Evolutionary conservation across 2,888 invertebrate species (phyloP), one percentile per base, ranked within the genome.

Genomic region (Lasioglossum oenotherae): DNA sequence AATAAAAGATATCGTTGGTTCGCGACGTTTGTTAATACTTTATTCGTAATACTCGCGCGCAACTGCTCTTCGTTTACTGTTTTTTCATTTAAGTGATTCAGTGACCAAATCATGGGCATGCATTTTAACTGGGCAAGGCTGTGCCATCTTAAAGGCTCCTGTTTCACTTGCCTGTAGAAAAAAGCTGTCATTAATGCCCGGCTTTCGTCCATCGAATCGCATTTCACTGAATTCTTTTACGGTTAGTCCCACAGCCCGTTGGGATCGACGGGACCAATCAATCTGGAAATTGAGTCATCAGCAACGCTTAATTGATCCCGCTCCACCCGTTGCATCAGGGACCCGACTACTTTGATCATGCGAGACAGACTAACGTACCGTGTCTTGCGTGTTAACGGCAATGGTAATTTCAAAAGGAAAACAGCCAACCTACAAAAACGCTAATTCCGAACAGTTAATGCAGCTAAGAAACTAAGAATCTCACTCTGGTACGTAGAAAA

Each of bases 271-370:
- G 69, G 73, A 73, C 84, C 79, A 79, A 86, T 80, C 82, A 71
- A 46, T 71, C 46, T 67, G 69, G 82, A 82, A 86, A 86, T 86
- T 77, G 72, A 86, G 85, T 80, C 82, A 82, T 86, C 80, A 82
- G 74, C 74, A 67, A 85, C 82, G 76, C 79, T 86, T 86, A 86
- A 85, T 86, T 79, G 71, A 84, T 72, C 69, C 78, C 44, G 78
- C 73, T 78, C 67, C 84, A 79, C 76, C 57, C 31, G 44, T 53
- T 46, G 69, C 53, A 38, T 79, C 41, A 41, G 60, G 41, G 57
- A 31, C 57, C 57, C 49, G 16, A 23, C 38, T 64, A 77, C 75
- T 79, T 71, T 72, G 78, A 67, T 75, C 82, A 75, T 79, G 82
- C 82, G 82, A 75, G 74, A 41, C 78, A 53, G 27, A 69, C 73